Percentiles rank a stretch among this genome's conserved stretches.
These are phyloP conservation scores for Misgurnus mizolepis DNA, from an alignment of 2,113 vertebrate genomes.

Conservation along the genomic window DNA sequence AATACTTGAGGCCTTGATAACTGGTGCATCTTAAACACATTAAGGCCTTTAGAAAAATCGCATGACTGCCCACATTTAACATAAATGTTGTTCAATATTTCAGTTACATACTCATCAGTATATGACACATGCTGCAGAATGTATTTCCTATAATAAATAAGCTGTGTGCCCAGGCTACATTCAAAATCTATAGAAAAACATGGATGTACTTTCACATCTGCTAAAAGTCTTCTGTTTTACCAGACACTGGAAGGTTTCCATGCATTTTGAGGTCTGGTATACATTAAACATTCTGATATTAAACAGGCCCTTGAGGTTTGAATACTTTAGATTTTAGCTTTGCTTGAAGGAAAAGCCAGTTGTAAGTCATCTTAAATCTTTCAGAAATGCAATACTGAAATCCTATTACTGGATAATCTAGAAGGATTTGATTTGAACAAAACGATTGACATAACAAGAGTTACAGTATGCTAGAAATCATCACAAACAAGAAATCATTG, in stretches of 20 bases:
- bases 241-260: not conserved
- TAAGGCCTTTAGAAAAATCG: no score
- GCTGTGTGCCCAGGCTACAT: not conserved
- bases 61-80: conserved; percentile 51
- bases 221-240: not conserved
- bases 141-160: conserved; percentile 2
- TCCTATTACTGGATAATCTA: not conserved
- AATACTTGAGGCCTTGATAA: no score
- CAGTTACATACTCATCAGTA: conserved; percentile 61
- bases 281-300: conserved; percentile 24
- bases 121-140: not conserved
- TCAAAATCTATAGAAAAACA: conserved; percentile 32
- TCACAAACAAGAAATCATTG: not conserved
- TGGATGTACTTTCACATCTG: conserved; percentile 18
- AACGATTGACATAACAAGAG: not conserved
- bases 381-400: not conserved
- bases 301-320: not conserved
- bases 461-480: not conserved
- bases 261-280: conserved; percentile 13
- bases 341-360: not conserved
- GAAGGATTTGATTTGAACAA: no score
- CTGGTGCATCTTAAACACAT: no score
- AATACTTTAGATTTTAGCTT: conserved; percentile 3
- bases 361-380: not conserved
- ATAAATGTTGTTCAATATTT: conserved; percentile 66